These are phyloP conservation scores for Colaptes auratus DNA, from an alignment of 2,113 vertebrate genomes.

Conservation along the genomic window DNA sequence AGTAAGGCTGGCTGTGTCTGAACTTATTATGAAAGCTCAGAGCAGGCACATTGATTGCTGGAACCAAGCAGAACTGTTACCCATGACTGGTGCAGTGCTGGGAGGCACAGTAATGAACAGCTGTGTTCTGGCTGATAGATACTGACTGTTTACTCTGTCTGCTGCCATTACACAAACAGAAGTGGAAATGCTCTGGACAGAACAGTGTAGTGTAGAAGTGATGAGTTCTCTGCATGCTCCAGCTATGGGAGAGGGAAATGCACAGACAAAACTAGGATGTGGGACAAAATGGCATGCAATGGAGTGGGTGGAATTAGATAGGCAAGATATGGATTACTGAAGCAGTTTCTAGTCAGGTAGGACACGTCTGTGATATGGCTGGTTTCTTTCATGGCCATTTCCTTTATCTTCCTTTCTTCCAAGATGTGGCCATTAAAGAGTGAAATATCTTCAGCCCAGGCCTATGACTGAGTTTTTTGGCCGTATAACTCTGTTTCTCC, in stretches of 20 bases:
- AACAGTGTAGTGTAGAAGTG: not conserved
- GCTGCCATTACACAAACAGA: not conserved
- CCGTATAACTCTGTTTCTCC: not conserved
- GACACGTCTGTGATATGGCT: not conserved
- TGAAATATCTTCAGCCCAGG: not conserved
- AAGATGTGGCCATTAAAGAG: not conserved
- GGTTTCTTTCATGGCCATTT: not conserved
- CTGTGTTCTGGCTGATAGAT: not conserved
- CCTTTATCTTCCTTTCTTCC: not conserved
- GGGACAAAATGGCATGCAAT: not conserved
- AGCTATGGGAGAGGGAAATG: not conserved
- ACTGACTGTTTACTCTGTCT: not conserved
- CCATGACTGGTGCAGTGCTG: not conserved
- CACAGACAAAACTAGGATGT: not conserved
- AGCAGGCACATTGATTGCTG: not conserved
- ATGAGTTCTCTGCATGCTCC: not conserved
- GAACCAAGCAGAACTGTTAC: not conserved
- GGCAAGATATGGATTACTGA: not conserved
- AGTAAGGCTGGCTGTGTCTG: not conserved
- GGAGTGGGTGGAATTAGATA: not conserved
- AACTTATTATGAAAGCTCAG: not conserved
- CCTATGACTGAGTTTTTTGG: not conserved
- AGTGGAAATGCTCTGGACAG: not conserved
- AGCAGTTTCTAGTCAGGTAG: not conserved
- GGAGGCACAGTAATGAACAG: not conserved